Base-by-base conservation (phyloP, 2,888 invertebrate species). In the Agrochola lychnidis region DNA sequence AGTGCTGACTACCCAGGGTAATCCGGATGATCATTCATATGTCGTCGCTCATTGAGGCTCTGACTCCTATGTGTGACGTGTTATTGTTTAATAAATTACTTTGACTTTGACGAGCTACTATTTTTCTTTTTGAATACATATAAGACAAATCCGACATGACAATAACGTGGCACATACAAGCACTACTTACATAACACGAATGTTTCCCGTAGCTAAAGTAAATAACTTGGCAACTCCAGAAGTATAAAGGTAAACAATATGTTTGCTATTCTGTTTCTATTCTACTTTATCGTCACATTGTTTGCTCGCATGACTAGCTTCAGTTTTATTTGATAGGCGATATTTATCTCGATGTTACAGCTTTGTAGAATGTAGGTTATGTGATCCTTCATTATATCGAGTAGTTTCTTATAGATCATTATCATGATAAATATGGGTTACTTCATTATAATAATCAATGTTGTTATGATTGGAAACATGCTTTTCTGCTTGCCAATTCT, bases 221-320 rank as follows among this genome's bases (percentile, higher is more conserved):
- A 83, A 82, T 82, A 82, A 76, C 73, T 81, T 76, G 82, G 63
- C 76, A 85, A 76, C 73, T 85, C 40, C 59, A 81, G 70, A 73
- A 73, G 77, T 76, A 76, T 76, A 68, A 76, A 81, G 73, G 85
- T 83, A 85, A 85, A 83, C 82, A 85, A 81, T 83, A 85, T 85
- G 82, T 85, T 76, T 85, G 63, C 77, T 62, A 80, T 84, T 73
- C 63, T 76, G 76, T 81, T 82, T 73, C 71, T 76, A 70, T 82
- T 84, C 62, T 71, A 68, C 67, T 83, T 83, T 83, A 83, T 83
- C 81, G 85, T 73, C 72, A 51, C 77, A 76, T 76, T 76, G 59
- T 76, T 71, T 76, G 74, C 22, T 70, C 56, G 67, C 72, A 81
- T 70, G 81, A 73, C 82, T 84, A 63, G 67, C 66, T 81, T 70